These are phyloP conservation scores for Cabera pusaria DNA, from an alignment of 2,888 invertebrate species.

Conservation along the genomic window DNA sequence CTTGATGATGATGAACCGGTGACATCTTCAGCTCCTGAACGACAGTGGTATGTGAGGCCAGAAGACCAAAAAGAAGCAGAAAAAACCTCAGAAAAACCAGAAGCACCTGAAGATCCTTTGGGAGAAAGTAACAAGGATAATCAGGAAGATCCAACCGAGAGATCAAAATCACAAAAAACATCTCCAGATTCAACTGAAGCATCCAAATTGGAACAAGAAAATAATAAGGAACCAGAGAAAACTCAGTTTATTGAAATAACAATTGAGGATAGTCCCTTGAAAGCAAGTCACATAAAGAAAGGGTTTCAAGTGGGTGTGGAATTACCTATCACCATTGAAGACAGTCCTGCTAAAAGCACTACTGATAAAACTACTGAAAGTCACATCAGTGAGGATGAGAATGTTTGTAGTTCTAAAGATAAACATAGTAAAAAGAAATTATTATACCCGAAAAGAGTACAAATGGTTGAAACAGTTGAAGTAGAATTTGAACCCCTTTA, in stretches of 20 bases:
- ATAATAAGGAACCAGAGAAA: constrained; percentile 63
- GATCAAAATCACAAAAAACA: not conserved
- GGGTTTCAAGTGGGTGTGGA: constrained; percentile 48
- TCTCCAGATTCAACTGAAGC: constrained; percentile 1
- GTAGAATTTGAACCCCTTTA: constrained; percentile 50
- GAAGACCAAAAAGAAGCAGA: constrained; percentile 46
- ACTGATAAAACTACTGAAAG: constrained; percentile 29
- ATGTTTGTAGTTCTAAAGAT: constrained; percentile 9
- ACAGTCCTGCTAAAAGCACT: constrained; percentile 60
- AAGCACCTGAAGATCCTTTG: constrained; percentile 3
- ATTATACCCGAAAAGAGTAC: constrained; percentile 49
- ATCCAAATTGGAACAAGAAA: constrained; percentile 36
- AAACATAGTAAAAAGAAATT: constrained; percentile 68
- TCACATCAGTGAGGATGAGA: constrained; percentile 45
- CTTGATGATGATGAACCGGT: constrained; percentile 65
- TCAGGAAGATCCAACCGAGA: too few relatives aligned
- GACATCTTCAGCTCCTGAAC: constrained; percentile 39
- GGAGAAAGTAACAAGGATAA: too few relatives aligned
- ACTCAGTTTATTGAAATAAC: constrained; percentile 62
- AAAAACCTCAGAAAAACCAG: constrained; percentile 1
- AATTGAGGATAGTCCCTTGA: constrained; percentile 74
- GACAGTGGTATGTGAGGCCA: constrained; percentile 72
- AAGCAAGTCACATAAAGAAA: constrained; percentile 46
- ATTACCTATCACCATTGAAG: constrained; percentile 66
- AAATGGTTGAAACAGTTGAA: constrained; percentile 43